Conservation (phyloP, 2,888 invertebrate species). For the Crocallis elinguaria region DNA sequence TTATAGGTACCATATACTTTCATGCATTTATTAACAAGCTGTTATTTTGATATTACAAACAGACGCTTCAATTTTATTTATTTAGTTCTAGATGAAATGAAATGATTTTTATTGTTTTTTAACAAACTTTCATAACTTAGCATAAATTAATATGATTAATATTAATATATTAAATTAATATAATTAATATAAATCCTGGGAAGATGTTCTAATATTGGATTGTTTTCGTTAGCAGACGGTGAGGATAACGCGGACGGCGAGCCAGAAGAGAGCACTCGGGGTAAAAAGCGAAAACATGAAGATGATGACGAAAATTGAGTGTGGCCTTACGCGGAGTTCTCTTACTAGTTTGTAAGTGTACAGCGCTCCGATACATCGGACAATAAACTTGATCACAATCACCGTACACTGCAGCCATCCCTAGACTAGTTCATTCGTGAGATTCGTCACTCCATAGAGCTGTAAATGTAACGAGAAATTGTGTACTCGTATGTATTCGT, state of each 20-base stretch:
- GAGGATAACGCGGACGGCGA: slow-evolving; percentile 67
- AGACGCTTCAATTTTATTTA: too few relatives aligned
- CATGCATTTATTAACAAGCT: too few relatives aligned
- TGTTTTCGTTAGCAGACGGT: slow-evolving; percentile 61
- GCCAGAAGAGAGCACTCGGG: slow-evolving; percentile 83
- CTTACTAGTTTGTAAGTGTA: slow-evolving; percentile 83
- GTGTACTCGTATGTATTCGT: too few relatives aligned
- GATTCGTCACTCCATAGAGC: slow-evolving; percentile 57
- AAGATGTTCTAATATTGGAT: not conserved
- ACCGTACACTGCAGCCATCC: slow-evolving; percentile 57
- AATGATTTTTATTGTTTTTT: too few relatives aligned
- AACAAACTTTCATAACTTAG: too few relatives aligned
- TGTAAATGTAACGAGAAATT: too few relatives aligned
- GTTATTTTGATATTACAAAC: too few relatives aligned
- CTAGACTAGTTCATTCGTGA: slow-evolving; percentile 73
- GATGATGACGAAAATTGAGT: slow-evolving; percentile 83
- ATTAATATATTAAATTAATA: too few relatives aligned
- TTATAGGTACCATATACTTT: too few relatives aligned
- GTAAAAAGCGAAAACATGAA: slow-evolving; percentile 86
- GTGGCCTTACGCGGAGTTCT: slow-evolving; percentile 80
- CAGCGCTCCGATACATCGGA: slow-evolving; percentile 81
- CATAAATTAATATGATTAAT: too few relatives aligned
- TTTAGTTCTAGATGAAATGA: too few relatives aligned
- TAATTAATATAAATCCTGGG: not conserved
- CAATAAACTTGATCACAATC: slow-evolving; percentile 72